A percentile compares a stretch with the other conserved stretches of the same genome.
phyloP scores from a whole-genome alignment of 2,797 vertebrate species.

The Bryconaethiops microstoma region DNA sequence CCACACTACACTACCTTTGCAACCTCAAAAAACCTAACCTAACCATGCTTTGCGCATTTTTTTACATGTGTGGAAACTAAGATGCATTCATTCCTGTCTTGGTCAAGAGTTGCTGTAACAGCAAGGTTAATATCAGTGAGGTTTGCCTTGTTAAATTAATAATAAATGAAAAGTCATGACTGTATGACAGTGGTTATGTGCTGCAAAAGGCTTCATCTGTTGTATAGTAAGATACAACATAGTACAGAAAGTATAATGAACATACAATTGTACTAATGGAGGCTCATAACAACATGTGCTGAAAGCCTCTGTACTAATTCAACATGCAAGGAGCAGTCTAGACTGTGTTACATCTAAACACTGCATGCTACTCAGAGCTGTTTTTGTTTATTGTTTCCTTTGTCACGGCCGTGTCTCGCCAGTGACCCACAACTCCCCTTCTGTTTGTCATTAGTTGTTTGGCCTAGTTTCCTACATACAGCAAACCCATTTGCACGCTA shows the following conservation, averaged over 20 bases:
- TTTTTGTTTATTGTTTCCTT: slow-evolving; percentile 72
- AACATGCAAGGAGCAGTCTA: slow-evolving; percentile 65
- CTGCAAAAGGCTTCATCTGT: neutral
- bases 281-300: slow-evolving; percentile 4
- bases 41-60: neutral
- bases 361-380: slow-evolving; percentile 47
- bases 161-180: too few species aligned
- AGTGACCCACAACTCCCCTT: slow-evolving; percentile 76
- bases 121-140: neutral
- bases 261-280: neutral
- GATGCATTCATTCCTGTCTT: neutral
- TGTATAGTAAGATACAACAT: neutral
- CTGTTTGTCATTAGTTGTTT: slow-evolving; percentile 78
- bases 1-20: neutral
- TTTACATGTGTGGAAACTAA: neutral
- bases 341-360: slow-evolving; percentile 70
- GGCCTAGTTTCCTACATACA: slow-evolving; percentile 82
- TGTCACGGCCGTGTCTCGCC: slow-evolving; percentile 60
- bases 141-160: neutral
- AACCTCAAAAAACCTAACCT: neutral
- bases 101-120: neutral
- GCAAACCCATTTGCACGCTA: slow-evolving; percentile 76
- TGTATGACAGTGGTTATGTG: neutral
- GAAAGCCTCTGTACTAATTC: neutral
- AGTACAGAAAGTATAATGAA: neutral